Evolutionary conservation across 2,113 vertebrate species (phyloP).

Genomic region (Brachyistius frenatus): DNA sequence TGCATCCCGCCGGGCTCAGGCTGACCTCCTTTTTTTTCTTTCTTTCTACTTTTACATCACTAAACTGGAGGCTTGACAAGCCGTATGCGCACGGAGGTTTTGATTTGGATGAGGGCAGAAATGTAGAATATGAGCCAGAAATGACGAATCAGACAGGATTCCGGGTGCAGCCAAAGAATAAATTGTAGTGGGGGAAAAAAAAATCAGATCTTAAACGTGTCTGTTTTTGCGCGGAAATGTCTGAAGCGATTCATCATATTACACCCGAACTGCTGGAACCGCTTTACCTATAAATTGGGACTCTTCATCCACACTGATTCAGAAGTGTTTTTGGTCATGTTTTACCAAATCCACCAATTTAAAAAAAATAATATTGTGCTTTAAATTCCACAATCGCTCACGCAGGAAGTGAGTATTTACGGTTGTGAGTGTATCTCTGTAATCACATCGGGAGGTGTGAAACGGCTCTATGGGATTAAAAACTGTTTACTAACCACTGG

Average conservation of each 20-base stretch:
- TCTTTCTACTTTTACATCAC: constrained; percentile 76
- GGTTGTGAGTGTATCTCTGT: constrained; percentile 23
- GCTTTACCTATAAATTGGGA: neutral
- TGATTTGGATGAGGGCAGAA: constrained; percentile 81
- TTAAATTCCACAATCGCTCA: constrained; percentile 21
- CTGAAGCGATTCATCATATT: constrained; percentile 43
- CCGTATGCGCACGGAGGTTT: constrained; percentile 73
- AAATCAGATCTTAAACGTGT: constrained; percentile 24
- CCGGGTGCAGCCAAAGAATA: constrained; percentile 27
- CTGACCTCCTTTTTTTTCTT: constrained; percentile 83
- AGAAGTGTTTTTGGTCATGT: too few relatives aligned
- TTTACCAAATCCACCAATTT: too few relatives aligned
- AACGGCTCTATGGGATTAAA: constrained; percentile 49
- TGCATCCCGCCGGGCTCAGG: constrained; percentile 78
- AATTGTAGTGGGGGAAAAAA: constrained; percentile 8
- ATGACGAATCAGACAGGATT: constrained; percentile 73
- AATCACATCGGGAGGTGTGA: constrained; percentile 50
- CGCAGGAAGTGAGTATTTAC: constrained; percentile 21
- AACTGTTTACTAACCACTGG: constrained; percentile 42
- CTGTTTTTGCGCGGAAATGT: too few relatives aligned
- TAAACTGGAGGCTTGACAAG: constrained; percentile 81
- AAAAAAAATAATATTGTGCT: neutral
- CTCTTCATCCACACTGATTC: too few relatives aligned
- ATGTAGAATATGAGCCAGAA: constrained; percentile 82
- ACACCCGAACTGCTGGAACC: constrained; percentile 34